Base-by-base conservation (phyloP, 1,140 invertebrate species). In the Papilio aristodemus region DNA sequence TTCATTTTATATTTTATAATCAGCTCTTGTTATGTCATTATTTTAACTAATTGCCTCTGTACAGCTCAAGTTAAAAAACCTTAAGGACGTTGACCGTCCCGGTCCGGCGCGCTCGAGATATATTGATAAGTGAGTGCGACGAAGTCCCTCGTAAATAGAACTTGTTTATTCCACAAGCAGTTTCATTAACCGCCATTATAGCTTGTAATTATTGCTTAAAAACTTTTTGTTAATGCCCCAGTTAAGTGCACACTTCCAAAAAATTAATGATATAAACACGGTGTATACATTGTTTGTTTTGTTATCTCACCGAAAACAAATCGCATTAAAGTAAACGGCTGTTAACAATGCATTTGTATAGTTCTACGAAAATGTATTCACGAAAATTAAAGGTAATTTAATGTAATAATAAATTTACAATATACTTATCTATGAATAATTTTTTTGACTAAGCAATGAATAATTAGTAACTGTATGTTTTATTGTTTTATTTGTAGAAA, bases 11-110 rank as follows among this genome's bases (percentile, higher is more conserved):
- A n/a, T 54, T 22, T 54, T 3, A 32, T 6, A 3, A 54, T 25
- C 19, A 54, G 19, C 22, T 54, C 19, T 19, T 43, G 41, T 43
- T 50, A 22, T 54, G 46, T 54, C 19, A 54, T 54, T 10, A 54
- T 54, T 54, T 54, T 25, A 10, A 8, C 11, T 13, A 32, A 54
- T 25, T 54, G 19, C 4, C 46, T 54, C 19, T 7, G 22, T 25
- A 54, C 10, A 19, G 43, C 66, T 71, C 59, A 43, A 72, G 43
- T 50, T 50, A 36, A 32, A 66, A 41, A 73, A 74, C 69, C 72
- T 76, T 71, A 32, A 76, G 79, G 74, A 78, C 81, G 78, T 77
- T 72, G 78, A 81, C 79, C 79, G 79, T 81, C 69, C 67, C 72
- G 76, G 71, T 79, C 74, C 70, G 78, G 62, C 71, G 74, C 72